These are phyloP conservation scores for Drosophila triauraria DNA, from an alignment of 1,140 invertebrate species.

Conservation along the genomic window DNA sequence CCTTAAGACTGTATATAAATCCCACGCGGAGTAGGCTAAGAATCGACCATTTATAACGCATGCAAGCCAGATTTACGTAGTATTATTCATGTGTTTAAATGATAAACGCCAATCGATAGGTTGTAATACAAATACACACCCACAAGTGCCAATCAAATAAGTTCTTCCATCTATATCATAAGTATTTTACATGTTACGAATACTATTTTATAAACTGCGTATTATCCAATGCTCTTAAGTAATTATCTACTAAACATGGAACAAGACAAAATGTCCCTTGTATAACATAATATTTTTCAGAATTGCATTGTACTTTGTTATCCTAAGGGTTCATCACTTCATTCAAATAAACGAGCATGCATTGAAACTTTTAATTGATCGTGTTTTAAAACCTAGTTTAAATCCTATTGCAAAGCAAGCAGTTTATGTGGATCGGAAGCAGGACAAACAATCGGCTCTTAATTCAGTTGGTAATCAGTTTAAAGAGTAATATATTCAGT, in stretches of 20 bases:
- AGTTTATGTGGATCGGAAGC: no score
- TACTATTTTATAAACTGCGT: constrained; percentile 13
- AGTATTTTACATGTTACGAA: constrained; percentile 23
- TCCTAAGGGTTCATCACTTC: constrained; percentile 25
- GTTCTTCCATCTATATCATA: constrained; percentile 64
- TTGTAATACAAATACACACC: constrained; percentile 57
- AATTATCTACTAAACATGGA: neutral
- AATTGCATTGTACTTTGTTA: constrained; percentile 14
- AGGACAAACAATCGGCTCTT: no score
- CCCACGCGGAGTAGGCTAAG: constrained; percentile 5
- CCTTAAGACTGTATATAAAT: constrained; percentile 64
- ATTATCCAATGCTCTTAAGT: neutral
- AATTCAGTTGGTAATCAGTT: no score
- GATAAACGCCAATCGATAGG: constrained; percentile 47
- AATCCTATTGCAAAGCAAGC: no score
- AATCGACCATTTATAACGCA: constrained; percentile 7
- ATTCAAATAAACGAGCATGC: constrained; percentile 50
- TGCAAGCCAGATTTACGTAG: constrained; percentile 44
- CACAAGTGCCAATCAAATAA: constrained; percentile 75
- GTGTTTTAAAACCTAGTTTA: neutral
- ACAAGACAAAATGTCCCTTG: neutral
- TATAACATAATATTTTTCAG: constrained; percentile 3
- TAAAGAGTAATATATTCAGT: no score
- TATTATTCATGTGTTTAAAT: constrained; percentile 53
- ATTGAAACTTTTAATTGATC: constrained; percentile 7